Percentiles rank a stretch among this genome's conserved stretches.
phyloP scores from a whole-genome alignment of 2,797 vertebrate genomes.

The Scleropages formosus region DNA sequence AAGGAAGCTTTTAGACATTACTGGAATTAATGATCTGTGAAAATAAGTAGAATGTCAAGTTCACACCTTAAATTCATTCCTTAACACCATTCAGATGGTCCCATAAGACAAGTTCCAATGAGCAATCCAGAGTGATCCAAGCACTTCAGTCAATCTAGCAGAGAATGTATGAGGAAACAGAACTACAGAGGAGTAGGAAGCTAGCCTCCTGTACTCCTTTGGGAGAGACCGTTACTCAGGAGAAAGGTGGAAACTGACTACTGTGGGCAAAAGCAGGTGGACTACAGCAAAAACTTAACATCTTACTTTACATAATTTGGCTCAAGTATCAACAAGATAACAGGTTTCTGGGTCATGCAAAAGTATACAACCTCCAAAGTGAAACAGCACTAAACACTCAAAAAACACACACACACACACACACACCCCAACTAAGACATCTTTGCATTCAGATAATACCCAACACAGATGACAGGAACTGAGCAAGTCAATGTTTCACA shows the following conservation, averaged over 20 bases:
- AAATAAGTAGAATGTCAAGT: background rate
- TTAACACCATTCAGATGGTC: background rate
- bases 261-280: background rate
- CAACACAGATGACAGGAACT: background rate
- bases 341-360: conserved; percentile 9
- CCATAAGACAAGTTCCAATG: background rate
- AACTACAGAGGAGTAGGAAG: no score
- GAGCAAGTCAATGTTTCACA: background rate
- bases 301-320: conserved; percentile 9
- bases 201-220: background rate
- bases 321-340: background rate
- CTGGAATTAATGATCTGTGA: background rate
- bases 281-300: background rate
- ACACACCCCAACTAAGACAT: no score
- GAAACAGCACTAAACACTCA: no score
- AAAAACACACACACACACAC: no score
- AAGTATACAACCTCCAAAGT: background rate
- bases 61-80: background rate
- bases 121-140: background rate
- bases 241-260: background rate
- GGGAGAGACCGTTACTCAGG: background rate
- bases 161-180: background rate
- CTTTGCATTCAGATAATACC: background rate
- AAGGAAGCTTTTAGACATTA: background rate
- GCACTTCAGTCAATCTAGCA: background rate